A percentile compares a stretch with the other conserved stretches of the same genome.
Conservation (phyloP, 2,888 invertebrate species). For the Zeuzera pyrina region DNA sequence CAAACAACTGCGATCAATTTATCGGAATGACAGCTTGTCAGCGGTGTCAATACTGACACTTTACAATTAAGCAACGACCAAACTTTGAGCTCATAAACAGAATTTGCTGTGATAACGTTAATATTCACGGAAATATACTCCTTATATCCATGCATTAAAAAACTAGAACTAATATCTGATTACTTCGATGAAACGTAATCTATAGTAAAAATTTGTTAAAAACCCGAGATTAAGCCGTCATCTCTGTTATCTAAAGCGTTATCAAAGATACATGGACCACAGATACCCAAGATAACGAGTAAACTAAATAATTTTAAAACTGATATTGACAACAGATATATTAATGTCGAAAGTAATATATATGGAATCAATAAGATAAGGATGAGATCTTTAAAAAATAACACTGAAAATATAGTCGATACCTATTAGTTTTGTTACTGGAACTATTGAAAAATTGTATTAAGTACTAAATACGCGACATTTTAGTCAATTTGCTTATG, state of each 20-base stretch:
- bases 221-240: constrained; percentile 67
- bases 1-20: constrained; percentile 69
- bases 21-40: constrained; percentile 64
- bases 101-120: no score
- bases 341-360: constrained; percentile 24
- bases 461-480: no score
- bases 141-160: neutral
- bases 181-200: constrained; percentile 23
- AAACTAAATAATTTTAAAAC: constrained; percentile 48
- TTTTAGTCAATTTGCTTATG: no score
- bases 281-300: constrained; percentile 47
- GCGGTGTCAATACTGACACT: constrained; percentile 59
- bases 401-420: no score
- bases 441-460: no score
- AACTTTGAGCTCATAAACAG: constrained; percentile 46
- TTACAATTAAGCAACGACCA: constrained; percentile 69
- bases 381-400: no score
- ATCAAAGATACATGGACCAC: constrained; percentile 48
- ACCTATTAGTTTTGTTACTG: no score
- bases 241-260: constrained; percentile 57
- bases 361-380: no score
- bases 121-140: no score
- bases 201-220: constrained; percentile 61
- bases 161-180: neutral
- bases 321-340: constrained; percentile 49